Evolutionary conservation across 2,797 vertebrate genomes (phyloP).

Genomic region (Carcharodon carcharias): DNA sequence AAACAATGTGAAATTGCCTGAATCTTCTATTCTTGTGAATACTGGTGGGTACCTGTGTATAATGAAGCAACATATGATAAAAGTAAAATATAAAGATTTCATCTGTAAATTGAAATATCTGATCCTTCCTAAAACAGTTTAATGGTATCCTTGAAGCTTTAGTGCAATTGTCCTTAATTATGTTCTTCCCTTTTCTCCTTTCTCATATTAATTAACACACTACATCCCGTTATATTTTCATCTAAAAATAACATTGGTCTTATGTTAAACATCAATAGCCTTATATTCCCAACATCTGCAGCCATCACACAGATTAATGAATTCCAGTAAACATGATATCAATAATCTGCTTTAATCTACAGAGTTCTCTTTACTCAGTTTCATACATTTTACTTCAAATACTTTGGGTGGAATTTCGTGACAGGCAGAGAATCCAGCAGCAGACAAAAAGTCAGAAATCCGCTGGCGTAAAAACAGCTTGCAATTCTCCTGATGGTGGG

Average conservation of each 20-base stretch:
- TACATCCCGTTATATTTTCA: not conserved
- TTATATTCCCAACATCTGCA: not conserved
- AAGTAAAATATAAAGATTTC: not conserved
- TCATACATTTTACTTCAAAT: not conserved
- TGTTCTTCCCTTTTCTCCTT: not conserved
- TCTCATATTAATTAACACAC: not conserved
- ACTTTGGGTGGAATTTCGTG: not conserved
- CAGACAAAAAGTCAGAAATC: too few species aligned
- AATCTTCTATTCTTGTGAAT: not conserved
- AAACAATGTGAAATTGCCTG: not conserved
- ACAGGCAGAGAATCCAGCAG: too few species aligned
- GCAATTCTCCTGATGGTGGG: too few species aligned
- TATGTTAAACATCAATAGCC: not conserved
- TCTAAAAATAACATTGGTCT: not conserved
- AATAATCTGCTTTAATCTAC: not conserved
- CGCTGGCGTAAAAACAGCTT: too few species aligned
- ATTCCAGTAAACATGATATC: not conserved
- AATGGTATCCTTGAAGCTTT: not conserved
- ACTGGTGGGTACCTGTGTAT: not conserved
- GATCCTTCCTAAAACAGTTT: not conserved
- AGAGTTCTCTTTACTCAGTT: not conserved
- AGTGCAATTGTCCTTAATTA: not conserved
- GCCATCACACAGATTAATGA: too few species aligned
- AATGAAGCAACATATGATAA: not conserved
- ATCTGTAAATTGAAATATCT: not conserved